Conservation (phyloP, 1,140 invertebrate genomes). For the Eurytemora carolleeae region DNA sequence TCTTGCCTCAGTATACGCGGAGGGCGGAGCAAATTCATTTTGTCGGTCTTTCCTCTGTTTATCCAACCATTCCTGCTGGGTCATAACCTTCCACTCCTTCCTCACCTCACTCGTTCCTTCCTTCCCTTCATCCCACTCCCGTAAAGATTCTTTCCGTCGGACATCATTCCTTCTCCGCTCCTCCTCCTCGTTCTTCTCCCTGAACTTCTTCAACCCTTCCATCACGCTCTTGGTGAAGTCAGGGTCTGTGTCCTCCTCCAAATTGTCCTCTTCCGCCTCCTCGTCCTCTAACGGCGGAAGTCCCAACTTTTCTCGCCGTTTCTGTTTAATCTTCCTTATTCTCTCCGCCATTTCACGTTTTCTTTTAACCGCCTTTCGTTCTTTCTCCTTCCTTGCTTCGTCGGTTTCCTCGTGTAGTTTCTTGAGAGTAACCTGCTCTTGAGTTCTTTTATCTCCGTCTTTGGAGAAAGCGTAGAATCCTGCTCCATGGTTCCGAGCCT, state of each 20-base stretch:
- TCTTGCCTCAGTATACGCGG: not conserved
- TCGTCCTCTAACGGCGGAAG: not conserved
- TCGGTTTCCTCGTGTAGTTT: conserved; percentile 46
- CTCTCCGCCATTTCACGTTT: conserved; percentile 30
- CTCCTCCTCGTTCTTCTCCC: not conserved
- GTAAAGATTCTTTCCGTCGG: conserved; percentile 18
- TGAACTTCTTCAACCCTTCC: not conserved
- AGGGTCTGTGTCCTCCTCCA: conserved; percentile 16
- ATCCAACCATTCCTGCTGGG: conserved; percentile 23
- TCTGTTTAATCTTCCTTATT: conserved; percentile 19
- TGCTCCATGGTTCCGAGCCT: conserved; percentile 67
- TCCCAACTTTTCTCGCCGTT: conserved; percentile 16
- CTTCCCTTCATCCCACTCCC: conserved; percentile 25
- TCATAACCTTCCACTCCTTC: conserved; percentile 17
- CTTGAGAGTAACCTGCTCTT: conserved; percentile 51
- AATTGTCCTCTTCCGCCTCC: not conserved
- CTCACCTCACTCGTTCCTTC: conserved; percentile 17
- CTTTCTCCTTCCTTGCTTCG: conserved; percentile 53
- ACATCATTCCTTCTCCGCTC: conserved; percentile 6
- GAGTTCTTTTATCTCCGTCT: conserved; percentile 47
- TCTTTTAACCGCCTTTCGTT: conserved; percentile 51
- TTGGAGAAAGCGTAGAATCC: conserved; percentile 69
- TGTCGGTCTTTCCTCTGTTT: conserved; percentile 21
- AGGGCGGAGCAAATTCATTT: conserved; percentile 24
- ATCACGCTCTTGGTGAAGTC: conserved; percentile 7